Percentiles rank a stretch among this genome's conserved stretches.
These are phyloP conservation scores for Lophotriccus pileatus DNA, from an alignment of 2,797 vertebrate genomes.

Conservation along the genomic window DNA sequence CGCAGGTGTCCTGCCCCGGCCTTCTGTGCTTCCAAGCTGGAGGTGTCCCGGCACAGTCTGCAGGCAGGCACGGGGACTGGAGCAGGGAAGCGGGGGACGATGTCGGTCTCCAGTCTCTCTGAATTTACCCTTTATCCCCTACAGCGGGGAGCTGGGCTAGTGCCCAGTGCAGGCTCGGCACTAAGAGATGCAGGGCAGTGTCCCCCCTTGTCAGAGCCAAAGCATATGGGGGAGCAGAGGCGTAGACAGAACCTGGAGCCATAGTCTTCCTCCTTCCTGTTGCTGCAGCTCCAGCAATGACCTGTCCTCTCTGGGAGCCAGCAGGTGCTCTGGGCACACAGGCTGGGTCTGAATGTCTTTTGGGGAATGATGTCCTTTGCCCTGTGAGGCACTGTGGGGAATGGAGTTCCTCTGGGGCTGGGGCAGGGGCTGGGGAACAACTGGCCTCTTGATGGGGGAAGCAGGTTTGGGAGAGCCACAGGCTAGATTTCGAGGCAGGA, in stretches of 20 bases:
- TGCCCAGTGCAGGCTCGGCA: rapidly evolving
- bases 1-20: rapidly evolving
- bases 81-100: neutral
- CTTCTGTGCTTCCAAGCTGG: neutral
- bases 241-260: neutral
- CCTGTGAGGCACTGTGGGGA: neutral
- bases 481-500: neutral
- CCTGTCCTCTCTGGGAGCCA: neutral
- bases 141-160: rapidly evolving
- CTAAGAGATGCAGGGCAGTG: neutral
- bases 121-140: neutral
- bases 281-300: neutral
- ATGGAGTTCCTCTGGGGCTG: neutral
- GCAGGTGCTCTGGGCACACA: neutral
- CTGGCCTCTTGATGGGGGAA: rapidly evolving
- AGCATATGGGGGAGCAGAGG: rapidly evolving
- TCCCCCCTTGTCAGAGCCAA: neutral
- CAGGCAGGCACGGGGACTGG: neutral
- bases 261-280: neutral
- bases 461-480: neutral
- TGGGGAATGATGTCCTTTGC: neutral
- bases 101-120: neutral
- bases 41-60: neutral
- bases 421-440: no score
- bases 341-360: neutral